phyloP scores from a whole-genome alignment of 1,140 invertebrate genomes.

The Brachionus plicatilis region DNA sequence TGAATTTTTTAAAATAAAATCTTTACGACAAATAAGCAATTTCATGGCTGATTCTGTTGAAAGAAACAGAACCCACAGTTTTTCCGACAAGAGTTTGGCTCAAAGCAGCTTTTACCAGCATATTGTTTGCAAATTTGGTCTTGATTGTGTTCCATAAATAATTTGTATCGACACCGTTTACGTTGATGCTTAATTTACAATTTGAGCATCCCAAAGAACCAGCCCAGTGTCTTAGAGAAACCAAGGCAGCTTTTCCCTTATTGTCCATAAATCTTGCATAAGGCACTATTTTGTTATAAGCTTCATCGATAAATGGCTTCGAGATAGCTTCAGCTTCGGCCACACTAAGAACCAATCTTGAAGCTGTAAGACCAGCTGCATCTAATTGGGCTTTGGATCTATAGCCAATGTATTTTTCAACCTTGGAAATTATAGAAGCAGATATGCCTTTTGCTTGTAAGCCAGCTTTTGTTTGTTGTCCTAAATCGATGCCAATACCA shows the following conservation, averaged over 20 bases:
- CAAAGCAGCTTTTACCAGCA: not conserved
- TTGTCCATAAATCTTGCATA: not conserved
- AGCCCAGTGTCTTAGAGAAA: constrained; percentile 20
- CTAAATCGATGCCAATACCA: constrained; percentile 19
- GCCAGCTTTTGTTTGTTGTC: constrained; percentile 10
- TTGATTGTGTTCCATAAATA: constrained; percentile 18
- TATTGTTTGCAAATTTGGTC: not conserved
- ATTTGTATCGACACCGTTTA: not conserved
- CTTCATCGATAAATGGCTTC: constrained; percentile 4
- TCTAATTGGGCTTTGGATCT: constrained; percentile 1
- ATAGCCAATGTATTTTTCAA: constrained; percentile 11
- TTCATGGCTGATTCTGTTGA: not conserved
- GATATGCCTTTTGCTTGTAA: not conserved
- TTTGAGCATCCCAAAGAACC: constrained; percentile 7
- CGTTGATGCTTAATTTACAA: not conserved
- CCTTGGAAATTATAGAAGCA: not conserved
- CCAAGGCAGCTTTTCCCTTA: not conserved
- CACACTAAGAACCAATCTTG: not conserved
- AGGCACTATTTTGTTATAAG: not conserved
- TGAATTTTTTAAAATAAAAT: not conserved
- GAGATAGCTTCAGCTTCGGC: constrained; percentile 18
- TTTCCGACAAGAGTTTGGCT: not conserved
- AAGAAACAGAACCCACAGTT: not conserved
- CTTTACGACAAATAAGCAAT: not conserved
- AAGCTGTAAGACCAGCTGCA: not conserved